Base-by-base conservation (phyloP, 2,797 vertebrate genomes). In the Lepilemur ruficaudatus region DNA sequence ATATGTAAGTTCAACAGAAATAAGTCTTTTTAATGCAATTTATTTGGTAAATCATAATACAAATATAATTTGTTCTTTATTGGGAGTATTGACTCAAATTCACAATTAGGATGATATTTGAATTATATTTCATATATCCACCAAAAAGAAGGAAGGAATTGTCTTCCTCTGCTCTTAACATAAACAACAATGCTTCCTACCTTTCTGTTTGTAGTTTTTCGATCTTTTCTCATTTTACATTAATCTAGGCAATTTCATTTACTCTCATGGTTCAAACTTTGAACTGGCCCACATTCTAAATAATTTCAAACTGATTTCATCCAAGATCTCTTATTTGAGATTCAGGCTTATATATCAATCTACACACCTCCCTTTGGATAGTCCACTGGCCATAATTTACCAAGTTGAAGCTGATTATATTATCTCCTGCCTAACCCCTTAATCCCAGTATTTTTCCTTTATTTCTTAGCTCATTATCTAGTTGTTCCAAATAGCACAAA, bases 1-100 rank as follows among this genome's bases (percentile, higher is more conserved):
- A 91, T 88, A 91, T 88, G 91, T 92, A 90, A 82, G 46, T 81
- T 94, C 63, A 65, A 88, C 48, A 70, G 28, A 95, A 94, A 89
- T 20, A 95, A 91, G 46, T 70, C 30, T 93, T 96, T 90, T 38
- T 50, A 95, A 70, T 87, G 30, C 2, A 83, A 76, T 84, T 70
- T 70, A 81, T 78, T 92, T 92, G 73, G 55, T 81, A 88, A 96
- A 90, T 81, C 52, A 86, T 48, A 94, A 89, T 69, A 89, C 25
- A 94, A 89, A 76, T 65, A 72, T 17, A 76, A 80, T 87, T 94
- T 93, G 30, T 57, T 92, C 32, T 63, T 94, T 95, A 73, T 84
- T 84, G 81, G 50, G 32, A 22, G 22, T 43, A 89, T 32, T 80
- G 52, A 61, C 18, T 91, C 87, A 92, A 83, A 91, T 84, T 93